Percentiles rank a stretch among this genome's conserved stretches.
These are phyloP conservation scores for Pipistrellus nathusii DNA, from an alignment of 2,797 vertebrate genomes.

Conservation along the genomic window DNA sequence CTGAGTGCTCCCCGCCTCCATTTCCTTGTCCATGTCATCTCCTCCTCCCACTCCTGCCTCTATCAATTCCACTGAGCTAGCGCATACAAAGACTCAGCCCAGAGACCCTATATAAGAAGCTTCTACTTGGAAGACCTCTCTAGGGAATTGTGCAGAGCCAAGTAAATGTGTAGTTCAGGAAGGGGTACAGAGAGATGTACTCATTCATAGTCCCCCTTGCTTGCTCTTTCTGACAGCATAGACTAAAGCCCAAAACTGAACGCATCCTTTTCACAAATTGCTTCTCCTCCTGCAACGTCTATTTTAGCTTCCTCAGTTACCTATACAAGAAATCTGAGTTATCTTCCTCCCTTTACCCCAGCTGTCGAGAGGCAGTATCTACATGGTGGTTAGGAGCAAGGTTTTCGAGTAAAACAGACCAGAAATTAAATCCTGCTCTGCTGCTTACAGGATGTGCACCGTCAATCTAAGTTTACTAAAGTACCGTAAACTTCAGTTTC, in stretches of 20 bases:
- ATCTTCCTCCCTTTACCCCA: background rate
- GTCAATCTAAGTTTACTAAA: background rate
- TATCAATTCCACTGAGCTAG: background rate
- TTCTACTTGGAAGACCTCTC: background rate
- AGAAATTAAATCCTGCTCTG: background rate
- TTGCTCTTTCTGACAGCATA: background rate
- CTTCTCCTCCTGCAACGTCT: background rate
- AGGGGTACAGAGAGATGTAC: background rate
- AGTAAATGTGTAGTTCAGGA: background rate
- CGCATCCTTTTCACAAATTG: background rate
- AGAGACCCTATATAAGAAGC: background rate
- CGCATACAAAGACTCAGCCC: background rate
- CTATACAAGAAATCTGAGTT: background rate
- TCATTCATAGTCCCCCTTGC: background rate
- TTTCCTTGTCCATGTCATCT: background rate
- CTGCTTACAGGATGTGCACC: background rate
- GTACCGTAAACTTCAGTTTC: background rate
- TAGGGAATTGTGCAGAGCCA: background rate
- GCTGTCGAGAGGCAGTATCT: background rate
- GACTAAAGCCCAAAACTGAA: conserved; percentile 3
- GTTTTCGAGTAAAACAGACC: background rate
- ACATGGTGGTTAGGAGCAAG: background rate
- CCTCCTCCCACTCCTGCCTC: background rate
- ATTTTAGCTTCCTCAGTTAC: background rate
- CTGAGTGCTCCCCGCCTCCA: background rate